A percentile compares a stretch with the other conserved stretches of the same genome.
Conservation (phyloP, 2,797 vertebrate species). For the Astyanax mexicanus region DNA sequence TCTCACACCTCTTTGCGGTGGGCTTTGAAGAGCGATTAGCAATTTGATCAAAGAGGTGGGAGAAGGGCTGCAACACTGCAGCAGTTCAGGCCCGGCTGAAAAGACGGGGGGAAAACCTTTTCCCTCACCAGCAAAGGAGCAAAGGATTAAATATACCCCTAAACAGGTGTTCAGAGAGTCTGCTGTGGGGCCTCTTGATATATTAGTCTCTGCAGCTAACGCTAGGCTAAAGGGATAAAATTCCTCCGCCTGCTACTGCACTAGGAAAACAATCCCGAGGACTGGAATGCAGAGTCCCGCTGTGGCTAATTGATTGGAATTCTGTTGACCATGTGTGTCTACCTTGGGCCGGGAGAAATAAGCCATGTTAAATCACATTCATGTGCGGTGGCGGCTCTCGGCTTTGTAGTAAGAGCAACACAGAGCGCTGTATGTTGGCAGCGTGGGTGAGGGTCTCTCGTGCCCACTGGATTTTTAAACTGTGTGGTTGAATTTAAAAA, state of each 20-base stretch:
- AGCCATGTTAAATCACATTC: conserved; percentile 55
- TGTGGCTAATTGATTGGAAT: conserved; percentile 77
- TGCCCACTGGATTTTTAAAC: conserved; percentile 9
- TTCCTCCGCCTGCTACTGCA: conserved; percentile 60
- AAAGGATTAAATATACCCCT: conserved; percentile 63
- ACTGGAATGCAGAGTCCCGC: conserved; percentile 71
- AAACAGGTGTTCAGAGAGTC: conserved; percentile 68
- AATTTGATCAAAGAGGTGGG: conserved; percentile 41
- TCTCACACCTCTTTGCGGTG: not conserved
- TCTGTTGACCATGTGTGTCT: conserved; percentile 61
- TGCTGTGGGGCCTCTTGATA: conserved; percentile 65
- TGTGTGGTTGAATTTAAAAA: not conserved
- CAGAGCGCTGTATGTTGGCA: conserved; percentile 20
- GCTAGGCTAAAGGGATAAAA: conserved; percentile 53
- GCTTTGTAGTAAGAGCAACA: conserved; percentile 42
- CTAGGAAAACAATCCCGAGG: conserved; percentile 65
- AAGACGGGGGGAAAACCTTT: conserved; percentile 16
- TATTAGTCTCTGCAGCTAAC: conserved; percentile 62
- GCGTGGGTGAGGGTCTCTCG: conserved; percentile 3
- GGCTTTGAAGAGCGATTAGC: conserved; percentile 49
- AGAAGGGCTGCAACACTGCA: conserved; percentile 16
- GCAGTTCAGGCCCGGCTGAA: conserved; percentile 16
- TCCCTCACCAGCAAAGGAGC: conserved; percentile 28
- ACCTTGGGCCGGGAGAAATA: conserved; percentile 47
- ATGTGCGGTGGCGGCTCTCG: conserved; percentile 36